Evolutionary conservation across 2,888 invertebrate genomes (phyloP), one percentile per base, ranked within the genome.

Genomic region (Melipona bicolor): DNA sequence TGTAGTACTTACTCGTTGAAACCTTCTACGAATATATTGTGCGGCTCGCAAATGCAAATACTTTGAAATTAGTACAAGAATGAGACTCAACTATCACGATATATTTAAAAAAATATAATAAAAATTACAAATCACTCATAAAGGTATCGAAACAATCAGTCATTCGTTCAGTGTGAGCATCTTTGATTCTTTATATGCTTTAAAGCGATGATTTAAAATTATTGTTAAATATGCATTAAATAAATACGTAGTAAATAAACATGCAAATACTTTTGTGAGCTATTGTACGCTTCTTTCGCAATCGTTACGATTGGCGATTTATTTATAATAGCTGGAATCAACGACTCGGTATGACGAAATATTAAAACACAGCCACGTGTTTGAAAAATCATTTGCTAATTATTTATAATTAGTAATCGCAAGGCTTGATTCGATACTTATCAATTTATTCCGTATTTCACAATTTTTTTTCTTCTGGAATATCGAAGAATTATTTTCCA

Each of bases 281-380:
- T 24, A n/a, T n/a, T 59, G n/a, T 59, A 59, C n/a, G n/a, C 3
- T 6, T 65, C 5, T 56, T 65, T 67, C 43, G 21, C 21, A n/a
- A n/a, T 49, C 19, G 68, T 52, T n/a, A 56, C 65, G 64, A 67
- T 75, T 59, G 56, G 2, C 50, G 36, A 61, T 79, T 67, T 68
- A 75, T 68, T 43, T 43, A n/a, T n/a, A 50, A 19, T 27, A 52
- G 36, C 5, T 17, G 21, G 61, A 49, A 43, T 56, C 4, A 13
- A 15, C 15, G 56, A n/a, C 24, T 24, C n/a, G 5, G n/a, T 24
- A 59, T 59, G 56, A 59, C 56, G 56, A 59, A 59, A 59, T 59
- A 59, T n/a, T 43, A 43, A 15, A 59, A 59, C n/a, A 5, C 56
- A 59, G 56, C 13, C 56, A 15, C 56, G 56, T 15, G 11, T 52